A percentile compares a stretch with the other conserved stretches of the same genome.
phyloP scores from a whole-genome alignment of 1,140 invertebrate species.

The Eupristina koningsbergeri region DNA sequence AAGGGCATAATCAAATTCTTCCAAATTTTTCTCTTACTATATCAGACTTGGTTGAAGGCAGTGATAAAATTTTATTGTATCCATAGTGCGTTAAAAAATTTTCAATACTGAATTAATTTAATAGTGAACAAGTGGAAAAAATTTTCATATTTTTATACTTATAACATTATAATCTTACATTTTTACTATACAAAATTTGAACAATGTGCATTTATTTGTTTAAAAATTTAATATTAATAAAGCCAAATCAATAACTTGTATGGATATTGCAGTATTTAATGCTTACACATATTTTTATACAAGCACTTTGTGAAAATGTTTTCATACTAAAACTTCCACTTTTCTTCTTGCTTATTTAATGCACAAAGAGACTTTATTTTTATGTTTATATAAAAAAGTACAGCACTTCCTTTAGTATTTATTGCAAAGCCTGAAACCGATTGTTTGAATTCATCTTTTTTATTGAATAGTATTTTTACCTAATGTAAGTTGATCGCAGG shows the following conservation, averaged over 20 bases:
- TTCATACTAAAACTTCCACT: conserved; percentile 49
- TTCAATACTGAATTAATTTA: conserved; percentile 27
- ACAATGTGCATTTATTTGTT: background rate
- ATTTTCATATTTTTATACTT: background rate
- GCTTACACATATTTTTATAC: conserved; percentile 38
- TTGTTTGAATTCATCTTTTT: conserved; percentile 4
- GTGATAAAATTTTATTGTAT: conserved; percentile 47
- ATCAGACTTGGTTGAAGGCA: conserved; percentile 58
- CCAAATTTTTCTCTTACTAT: conserved; percentile 52
- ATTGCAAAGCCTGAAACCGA: background rate
- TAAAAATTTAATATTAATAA: background rate
- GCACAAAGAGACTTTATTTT: conserved; percentile 38
- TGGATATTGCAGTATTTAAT: conserved; percentile 1
- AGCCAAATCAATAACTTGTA: background rate
- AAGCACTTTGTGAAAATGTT: conserved; percentile 38
- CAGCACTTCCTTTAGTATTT: background rate
- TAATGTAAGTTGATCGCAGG: conserved; percentile 23
- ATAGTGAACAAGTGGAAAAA: conserved; percentile 38
- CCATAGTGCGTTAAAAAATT: conserved; percentile 39
- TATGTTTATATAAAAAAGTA: conserved; percentile 24
- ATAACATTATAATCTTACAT: conserved; percentile 11
- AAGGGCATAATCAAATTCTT: conserved; percentile 65
- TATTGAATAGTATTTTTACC: background rate
- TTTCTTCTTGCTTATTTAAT: conserved; percentile 22
- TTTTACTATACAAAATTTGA: conserved; percentile 4